A percentile compares a stretch with the other conserved stretches of the same genome.
These are phyloP conservation scores for Bothrops jararaca DNA, from an alignment of 2,113 vertebrate species.

Conservation along the genomic window DNA sequence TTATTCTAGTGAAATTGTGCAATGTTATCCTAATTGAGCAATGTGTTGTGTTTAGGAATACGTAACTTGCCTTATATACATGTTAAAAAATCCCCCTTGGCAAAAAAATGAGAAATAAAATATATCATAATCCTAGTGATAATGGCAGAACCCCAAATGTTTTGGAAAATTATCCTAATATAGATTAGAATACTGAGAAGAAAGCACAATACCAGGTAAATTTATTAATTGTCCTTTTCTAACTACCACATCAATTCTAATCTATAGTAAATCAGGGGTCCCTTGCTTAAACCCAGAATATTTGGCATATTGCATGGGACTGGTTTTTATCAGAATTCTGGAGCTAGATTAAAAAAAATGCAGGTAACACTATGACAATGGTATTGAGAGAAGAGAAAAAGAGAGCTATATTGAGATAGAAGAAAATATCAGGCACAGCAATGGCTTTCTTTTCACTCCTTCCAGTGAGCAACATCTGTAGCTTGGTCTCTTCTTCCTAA, in stretches of 20 bases:
- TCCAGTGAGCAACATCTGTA: background rate
- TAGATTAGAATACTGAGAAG: background rate
- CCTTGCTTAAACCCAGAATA: background rate
- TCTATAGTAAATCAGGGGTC: background rate
- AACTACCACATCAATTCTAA: background rate
- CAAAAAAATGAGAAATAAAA: background rate
- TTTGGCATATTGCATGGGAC: background rate
- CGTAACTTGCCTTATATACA: background rate
- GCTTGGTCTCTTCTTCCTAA: background rate
- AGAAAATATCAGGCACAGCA: background rate
- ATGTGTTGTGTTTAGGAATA: background rate
- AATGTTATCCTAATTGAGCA: background rate
- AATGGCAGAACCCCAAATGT: background rate
- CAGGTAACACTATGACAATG: background rate
- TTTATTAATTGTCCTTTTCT: background rate
- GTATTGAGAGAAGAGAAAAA: background rate
- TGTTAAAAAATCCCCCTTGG: too few relatives aligned
- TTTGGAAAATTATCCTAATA: background rate
- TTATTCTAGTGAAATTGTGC: background rate
- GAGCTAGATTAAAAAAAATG: background rate
- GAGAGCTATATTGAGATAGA: background rate
- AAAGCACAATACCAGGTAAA: background rate
- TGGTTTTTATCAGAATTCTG: background rate
- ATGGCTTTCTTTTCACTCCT: background rate
- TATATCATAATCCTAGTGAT: background rate